Evolutionary conservation across 2,797 vertebrate species (phyloP).

Genomic region (Dipus sagitta): DNA sequence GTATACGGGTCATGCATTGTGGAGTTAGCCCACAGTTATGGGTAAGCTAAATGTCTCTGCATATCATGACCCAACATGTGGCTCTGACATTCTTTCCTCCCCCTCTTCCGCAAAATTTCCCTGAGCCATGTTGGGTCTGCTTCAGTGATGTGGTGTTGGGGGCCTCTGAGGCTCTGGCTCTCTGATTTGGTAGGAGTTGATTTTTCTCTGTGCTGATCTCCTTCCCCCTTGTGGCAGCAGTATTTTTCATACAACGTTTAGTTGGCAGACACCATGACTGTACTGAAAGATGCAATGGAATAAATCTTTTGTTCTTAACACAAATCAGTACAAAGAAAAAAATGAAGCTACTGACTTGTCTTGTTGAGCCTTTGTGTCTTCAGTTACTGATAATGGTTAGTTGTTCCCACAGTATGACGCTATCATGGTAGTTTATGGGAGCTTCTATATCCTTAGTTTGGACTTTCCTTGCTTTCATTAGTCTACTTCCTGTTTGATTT

Average conservation of each 20-base stretch:
- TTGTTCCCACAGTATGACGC: conserved; percentile 16
- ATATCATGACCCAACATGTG: too few relatives aligned
- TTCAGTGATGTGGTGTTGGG: too few relatives aligned
- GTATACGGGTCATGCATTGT: too few relatives aligned
- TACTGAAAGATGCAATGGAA: conserved; percentile 13
- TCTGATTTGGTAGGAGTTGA: too few relatives aligned
- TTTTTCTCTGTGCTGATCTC: too few relatives aligned
- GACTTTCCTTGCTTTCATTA: conserved; percentile 60
- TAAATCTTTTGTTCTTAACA: conserved; percentile 20
- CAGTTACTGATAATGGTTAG: conserved; percentile 46
- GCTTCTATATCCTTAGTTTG: conserved; percentile 37
- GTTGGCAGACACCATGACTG: not conserved
- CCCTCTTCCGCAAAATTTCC: too few relatives aligned
- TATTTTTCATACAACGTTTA: not conserved
- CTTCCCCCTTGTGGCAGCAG: too few relatives aligned
- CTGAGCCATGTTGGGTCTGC: too few relatives aligned
- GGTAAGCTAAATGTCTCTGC: too few relatives aligned
- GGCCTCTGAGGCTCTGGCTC: too few relatives aligned
- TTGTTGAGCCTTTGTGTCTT: conserved; percentile 43
- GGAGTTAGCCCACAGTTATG: too few relatives aligned
- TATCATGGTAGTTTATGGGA: conserved; percentile 43
- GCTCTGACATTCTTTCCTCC: too few relatives aligned
- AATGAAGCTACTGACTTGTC: conserved; percentile 35
- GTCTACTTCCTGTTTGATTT: conserved; percentile 66
- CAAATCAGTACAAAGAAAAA: conserved; percentile 32